Conservation (phyloP, 2,113 vertebrate species). For the Brevimyrus niger region DNA sequence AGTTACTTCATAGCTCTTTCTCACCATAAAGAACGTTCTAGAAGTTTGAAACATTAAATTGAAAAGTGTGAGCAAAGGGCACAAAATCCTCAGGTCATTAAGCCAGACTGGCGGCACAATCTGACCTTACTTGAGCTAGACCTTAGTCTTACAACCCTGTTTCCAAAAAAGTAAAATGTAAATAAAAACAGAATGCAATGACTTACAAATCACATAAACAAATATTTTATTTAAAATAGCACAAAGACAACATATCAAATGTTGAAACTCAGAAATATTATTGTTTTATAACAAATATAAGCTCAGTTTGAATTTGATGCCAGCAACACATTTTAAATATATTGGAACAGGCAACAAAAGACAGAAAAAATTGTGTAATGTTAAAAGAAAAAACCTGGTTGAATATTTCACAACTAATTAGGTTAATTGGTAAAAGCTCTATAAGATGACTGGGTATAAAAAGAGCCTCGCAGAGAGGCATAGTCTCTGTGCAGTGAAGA, state of each 20-base stretch:
- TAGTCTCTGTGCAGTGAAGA: too few species aligned
- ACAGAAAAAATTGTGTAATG: too few species aligned
- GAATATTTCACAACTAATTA: too few species aligned
- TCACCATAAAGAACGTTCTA: neutral
- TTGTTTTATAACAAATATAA: too few species aligned
- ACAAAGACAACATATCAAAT: neutral
- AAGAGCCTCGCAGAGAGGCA: too few species aligned
- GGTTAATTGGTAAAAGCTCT: too few species aligned
- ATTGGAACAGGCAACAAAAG: too few species aligned
- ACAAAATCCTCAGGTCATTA: neutral
- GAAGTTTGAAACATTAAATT: neutral
- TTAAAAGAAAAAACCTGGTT: too few species aligned
- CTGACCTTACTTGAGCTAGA: neutral
- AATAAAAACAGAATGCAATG: neutral
- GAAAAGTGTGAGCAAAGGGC: neutral
- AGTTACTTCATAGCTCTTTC: neutral
- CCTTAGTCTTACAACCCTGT: neutral
- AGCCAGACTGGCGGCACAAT: neutral
- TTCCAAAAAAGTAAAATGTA: neutral
- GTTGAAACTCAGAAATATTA: too few species aligned
- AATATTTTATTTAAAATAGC: neutral
- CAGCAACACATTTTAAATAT: neutral
- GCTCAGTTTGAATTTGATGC: too few species aligned
- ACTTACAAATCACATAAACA: neutral
- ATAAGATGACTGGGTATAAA: too few species aligned